These are phyloP conservation scores for Gila orcuttii DNA, from an alignment of 2,113 vertebrate species.

Conservation along the genomic window DNA sequence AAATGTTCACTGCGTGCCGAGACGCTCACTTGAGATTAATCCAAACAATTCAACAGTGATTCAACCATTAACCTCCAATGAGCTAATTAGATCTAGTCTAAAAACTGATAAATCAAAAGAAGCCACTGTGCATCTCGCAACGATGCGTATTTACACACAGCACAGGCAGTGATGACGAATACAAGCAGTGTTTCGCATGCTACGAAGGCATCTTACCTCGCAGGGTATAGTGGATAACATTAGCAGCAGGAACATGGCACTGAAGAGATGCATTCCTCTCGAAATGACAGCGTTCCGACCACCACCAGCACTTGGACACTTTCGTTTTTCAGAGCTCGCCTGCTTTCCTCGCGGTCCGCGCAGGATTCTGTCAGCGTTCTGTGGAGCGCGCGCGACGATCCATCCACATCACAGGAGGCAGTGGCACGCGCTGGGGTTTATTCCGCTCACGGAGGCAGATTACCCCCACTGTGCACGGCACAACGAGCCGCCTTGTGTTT, in stretches of 20 bases:
- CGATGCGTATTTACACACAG: not conserved
- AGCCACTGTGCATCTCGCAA: not conserved
- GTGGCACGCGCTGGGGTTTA: constrained; percentile 50
- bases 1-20: not conserved
- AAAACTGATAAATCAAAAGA: constrained; percentile 13
- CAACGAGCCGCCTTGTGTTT: constrained; percentile 60
- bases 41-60: constrained; percentile 6
- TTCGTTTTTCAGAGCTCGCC: constrained; percentile 62
- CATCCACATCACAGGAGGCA: constrained; percentile 75
- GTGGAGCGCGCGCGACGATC: constrained; percentile 72
- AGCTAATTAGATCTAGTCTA: constrained; percentile 13
- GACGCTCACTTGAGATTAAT: not conserved
- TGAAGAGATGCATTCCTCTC: constrained; percentile 80
- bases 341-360: constrained; percentile 68
- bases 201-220: constrained; percentile 71
- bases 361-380: constrained; percentile 67
- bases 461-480: constrained; percentile 60
- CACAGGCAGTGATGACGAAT: not conserved
- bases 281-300: constrained; percentile 70
- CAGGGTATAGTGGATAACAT: constrained; percentile 75
- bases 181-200: not conserved
- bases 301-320: constrained; percentile 54
- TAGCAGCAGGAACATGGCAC: constrained; percentile 81
- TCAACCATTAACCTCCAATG: constrained; percentile 30
- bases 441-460: constrained; percentile 65